Evolutionary conservation across 1,140 invertebrate genomes (phyloP).

Genomic region (Cydia splendana): DNA sequence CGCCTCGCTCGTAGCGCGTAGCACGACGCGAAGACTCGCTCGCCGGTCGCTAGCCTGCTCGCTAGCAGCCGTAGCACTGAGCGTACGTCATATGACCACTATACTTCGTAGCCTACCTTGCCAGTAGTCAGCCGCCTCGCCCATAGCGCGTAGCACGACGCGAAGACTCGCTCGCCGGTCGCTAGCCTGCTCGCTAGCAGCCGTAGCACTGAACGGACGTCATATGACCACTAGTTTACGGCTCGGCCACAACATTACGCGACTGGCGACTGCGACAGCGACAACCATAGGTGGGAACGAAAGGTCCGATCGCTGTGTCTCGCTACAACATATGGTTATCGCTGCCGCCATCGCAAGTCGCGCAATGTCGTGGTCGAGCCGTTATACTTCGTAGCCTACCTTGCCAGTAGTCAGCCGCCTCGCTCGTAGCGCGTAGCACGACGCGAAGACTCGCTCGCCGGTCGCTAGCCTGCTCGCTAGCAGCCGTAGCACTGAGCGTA

Average conservation of each 20-base stretch:
- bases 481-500: slow-evolving; percentile 57
- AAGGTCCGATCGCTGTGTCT: too few species aligned
- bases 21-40: slow-evolving; percentile 87
- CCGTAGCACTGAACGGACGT: slow-evolving; percentile 78
- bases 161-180: slow-evolving; percentile 85
- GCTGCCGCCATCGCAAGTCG: too few species aligned
- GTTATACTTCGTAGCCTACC: slow-evolving; percentile 56
- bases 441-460: slow-evolving; percentile 85
- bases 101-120: slow-evolving; percentile 47
- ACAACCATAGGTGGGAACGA: too few species aligned
- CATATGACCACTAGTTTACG: slow-evolving; percentile 52
- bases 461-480: slow-evolving; percentile 82
- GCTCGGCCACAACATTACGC: too few species aligned
- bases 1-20: slow-evolving; percentile 92
- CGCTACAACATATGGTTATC: too few species aligned
- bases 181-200: slow-evolving; percentile 81
- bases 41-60: slow-evolving; percentile 86
- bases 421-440: slow-evolving; percentile 87
- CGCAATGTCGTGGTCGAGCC: too few species aligned
- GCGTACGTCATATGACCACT: slow-evolving; percentile 83
- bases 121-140: slow-evolving; percentile 86
- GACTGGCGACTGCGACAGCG: too few species aligned
- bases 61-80: slow-evolving; percentile 88
- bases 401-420: slow-evolving; percentile 88
- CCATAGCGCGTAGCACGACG: slow-evolving; percentile 87